Conservation (phyloP, 2,113 vertebrate genomes). For the Siniperca chuatsi region DNA sequence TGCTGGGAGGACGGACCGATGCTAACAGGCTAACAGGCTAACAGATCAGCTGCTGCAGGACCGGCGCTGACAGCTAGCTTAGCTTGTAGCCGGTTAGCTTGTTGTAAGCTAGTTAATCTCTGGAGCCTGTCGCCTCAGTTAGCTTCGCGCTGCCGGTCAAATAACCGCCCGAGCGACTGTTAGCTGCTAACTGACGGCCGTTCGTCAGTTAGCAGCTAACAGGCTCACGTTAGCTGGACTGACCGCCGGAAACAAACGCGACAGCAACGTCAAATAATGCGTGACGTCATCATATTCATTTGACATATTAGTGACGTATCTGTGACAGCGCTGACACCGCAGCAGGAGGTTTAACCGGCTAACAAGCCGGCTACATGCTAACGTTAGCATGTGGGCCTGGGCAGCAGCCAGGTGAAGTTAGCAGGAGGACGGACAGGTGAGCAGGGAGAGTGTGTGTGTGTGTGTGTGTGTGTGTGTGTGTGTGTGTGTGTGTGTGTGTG, state of each 20-base stretch:
- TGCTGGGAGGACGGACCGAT: constrained; percentile 21
- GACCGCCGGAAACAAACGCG: not conserved
- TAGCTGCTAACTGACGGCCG: constrained; percentile 4
- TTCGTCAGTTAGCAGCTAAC: not conserved
- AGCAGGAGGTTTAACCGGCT: not conserved
- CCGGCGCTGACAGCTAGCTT: not conserved
- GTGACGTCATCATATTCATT: constrained; percentile 15
- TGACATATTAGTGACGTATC: not conserved
- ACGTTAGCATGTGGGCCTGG: constrained; percentile 64
- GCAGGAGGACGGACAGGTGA: no score
- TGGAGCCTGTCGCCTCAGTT: not conserved
- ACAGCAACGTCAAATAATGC: not conserved
- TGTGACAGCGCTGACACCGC: not conserved
- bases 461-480: no score
- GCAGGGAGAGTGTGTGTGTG: no score
- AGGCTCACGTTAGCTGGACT: not conserved
- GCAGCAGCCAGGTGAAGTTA: not conserved
- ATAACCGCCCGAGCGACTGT: no score
- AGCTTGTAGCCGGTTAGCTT: not conserved
- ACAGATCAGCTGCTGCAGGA: constrained; percentile 13
- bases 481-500: no score
- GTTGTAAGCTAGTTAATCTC: not conserved
- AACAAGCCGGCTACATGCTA: not conserved
- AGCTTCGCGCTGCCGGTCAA: not conserved
- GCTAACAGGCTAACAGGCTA: constrained; percentile 43